Evolutionary conservation across 2,888 invertebrate genomes (phyloP).

Genomic region (Troides aeacus): DNA sequence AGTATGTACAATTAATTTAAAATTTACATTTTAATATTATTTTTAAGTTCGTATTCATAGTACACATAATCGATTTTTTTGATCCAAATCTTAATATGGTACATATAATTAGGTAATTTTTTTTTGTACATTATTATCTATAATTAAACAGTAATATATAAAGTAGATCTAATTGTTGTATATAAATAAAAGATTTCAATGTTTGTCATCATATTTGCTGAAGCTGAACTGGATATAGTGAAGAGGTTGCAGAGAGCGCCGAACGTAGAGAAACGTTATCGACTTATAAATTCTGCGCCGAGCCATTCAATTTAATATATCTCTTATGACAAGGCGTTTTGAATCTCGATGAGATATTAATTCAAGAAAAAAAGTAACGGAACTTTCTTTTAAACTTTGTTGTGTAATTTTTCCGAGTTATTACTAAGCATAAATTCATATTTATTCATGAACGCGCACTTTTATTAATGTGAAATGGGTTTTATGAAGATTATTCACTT

Average conservation of each 20-base stretch:
- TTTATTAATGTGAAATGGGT: slow-evolving; percentile 11
- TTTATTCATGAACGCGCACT: slow-evolving; percentile 19
- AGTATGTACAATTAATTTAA: too few relatives aligned
- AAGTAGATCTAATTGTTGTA: background rate
- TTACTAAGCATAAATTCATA: slow-evolving; percentile 25
- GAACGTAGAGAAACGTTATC: background rate
- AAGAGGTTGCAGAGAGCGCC: background rate
- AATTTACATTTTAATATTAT: too few relatives aligned
- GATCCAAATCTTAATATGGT: too few relatives aligned
- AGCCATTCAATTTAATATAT: slow-evolving; percentile 11
- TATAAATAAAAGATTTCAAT: background rate
- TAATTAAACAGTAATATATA: too few relatives aligned
- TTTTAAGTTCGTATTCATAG: too few relatives aligned
- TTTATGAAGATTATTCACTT: slow-evolving; percentile 1
- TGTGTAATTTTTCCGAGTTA: slow-evolving; percentile 23
- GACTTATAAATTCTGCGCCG: slow-evolving; percentile 10
- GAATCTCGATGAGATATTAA: slow-evolving; percentile 26
- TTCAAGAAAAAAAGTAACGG: slow-evolving; percentile 25
- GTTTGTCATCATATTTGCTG: too few relatives aligned
- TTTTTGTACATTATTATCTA: too few relatives aligned
- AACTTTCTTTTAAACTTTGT: slow-evolving; percentile 28
- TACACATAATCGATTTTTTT: too few relatives aligned
- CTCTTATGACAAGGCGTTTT: slow-evolving; percentile 26
- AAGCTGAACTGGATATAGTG: background rate
- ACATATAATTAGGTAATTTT: too few relatives aligned